Evolutionary conservation across 2,888 invertebrate species (phyloP).

Genomic region (Torymus auratus): DNA sequence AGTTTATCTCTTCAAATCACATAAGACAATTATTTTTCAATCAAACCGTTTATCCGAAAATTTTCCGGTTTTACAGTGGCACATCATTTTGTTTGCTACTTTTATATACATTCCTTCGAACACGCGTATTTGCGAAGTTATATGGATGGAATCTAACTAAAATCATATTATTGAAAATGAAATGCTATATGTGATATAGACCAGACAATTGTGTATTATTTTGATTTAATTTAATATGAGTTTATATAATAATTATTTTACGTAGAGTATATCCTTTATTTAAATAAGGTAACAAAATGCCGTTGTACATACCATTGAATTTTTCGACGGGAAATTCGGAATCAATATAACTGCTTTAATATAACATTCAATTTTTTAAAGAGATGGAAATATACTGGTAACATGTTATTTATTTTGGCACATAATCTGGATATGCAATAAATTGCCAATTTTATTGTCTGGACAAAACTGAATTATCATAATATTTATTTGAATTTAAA

Average conservation of each 20-base stretch:
- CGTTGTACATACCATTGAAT: neutral
- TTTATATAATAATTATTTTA: neutral
- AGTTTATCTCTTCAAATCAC: no score
- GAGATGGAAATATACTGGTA: neutral
- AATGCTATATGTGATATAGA: no score
- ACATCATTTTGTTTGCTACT: no score
- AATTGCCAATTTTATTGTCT: conserved; percentile 4
- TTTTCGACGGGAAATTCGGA: neutral
- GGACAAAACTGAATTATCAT: conserved; percentile 16
- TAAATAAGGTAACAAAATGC: conserved; percentile 24
- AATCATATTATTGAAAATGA: no score
- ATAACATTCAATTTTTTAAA: neutral
- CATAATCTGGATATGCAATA: conserved; percentile 14
- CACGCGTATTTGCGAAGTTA: no score
- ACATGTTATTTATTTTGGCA: conserved; percentile 30
- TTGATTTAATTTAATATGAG: neutral
- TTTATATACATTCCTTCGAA: no score
- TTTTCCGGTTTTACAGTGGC: no score
- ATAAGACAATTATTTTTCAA: no score
- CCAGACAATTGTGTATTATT: neutral
- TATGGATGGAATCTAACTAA: no score
- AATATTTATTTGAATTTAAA: neutral
- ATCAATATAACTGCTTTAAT: conserved; percentile 30
- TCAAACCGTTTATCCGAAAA: no score
- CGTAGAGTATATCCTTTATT: conserved; percentile 5